These are phyloP conservation scores for Chondrilla cf. caribensis DNA, from an alignment of 37 sponge, comb jelly and placozoan species.

Conservation along the genomic window DNA sequence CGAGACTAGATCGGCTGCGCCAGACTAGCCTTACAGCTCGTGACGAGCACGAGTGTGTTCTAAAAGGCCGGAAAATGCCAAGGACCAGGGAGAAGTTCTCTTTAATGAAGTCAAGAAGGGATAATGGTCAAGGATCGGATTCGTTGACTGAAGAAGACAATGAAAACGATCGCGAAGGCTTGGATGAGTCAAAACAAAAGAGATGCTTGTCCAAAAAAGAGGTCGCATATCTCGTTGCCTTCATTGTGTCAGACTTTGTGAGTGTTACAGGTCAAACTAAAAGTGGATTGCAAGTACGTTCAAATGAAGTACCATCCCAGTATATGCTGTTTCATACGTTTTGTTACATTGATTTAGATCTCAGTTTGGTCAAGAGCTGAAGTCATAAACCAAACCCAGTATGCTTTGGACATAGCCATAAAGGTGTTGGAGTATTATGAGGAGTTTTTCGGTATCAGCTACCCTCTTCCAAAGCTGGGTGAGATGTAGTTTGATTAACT, in stretches of 20 bases:
- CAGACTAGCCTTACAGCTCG: too few relatives aligned
- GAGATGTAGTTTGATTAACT: not conserved
- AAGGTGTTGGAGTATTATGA: slow-evolving; percentile 76
- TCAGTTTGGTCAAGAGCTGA: slow-evolving; percentile 82
- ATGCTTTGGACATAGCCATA: slow-evolving; percentile 64
- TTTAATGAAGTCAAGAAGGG: too few relatives aligned
- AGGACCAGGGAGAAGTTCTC: too few relatives aligned
- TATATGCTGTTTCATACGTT: too few relatives aligned
- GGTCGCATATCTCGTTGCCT: slow-evolving; percentile 91
- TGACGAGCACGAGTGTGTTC: too few relatives aligned
- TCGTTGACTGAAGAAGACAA: not conserved
- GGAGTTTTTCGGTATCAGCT: slow-evolving; percentile 63
- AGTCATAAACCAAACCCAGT: slow-evolving; percentile 49
- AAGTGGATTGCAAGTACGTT: too few relatives aligned
- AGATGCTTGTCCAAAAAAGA: slow-evolving; percentile 33
- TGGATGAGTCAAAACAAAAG: not conserved
- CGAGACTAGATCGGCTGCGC: too few relatives aligned
- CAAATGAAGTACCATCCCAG: too few relatives aligned
- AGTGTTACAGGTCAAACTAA: too few relatives aligned
- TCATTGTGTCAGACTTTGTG: slow-evolving; percentile 85
- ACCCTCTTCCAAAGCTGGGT: slow-evolving; percentile 95
- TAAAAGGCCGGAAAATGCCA: too few relatives aligned
- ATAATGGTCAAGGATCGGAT: too few relatives aligned
- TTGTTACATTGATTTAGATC: slow-evolving; percentile 53
- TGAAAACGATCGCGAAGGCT: not conserved